phyloP scores from a whole-genome alignment of 2,113 vertebrate species.

The Proteles cristata region DNA sequence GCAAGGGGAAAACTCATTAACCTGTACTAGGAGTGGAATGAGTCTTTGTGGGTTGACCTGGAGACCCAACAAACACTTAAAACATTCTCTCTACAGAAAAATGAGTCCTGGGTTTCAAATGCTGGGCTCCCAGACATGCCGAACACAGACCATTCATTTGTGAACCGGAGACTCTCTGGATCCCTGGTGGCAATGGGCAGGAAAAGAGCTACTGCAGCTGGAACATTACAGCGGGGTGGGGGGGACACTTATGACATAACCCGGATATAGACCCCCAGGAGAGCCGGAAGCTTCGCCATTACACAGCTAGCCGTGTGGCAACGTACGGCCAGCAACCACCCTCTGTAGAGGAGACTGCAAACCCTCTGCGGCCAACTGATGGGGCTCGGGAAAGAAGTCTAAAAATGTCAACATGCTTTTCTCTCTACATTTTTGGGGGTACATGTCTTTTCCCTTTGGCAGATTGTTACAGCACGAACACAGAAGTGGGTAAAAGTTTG shows the following conservation, averaged over 20 bases:
- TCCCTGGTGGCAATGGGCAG: conserved; percentile 40
- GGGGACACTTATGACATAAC: conserved; percentile 10
- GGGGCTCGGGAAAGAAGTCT: background rate
- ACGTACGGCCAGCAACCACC: background rate
- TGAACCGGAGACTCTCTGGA: conserved; percentile 51
- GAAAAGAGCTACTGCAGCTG: conserved; percentile 36
- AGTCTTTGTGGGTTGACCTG: conserved; percentile 69
- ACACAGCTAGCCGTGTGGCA: background rate
- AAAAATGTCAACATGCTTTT: background rate
- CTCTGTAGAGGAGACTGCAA: accelerated
- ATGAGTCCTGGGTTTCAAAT: conserved; percentile 61
- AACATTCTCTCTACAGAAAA: conserved; percentile 51
- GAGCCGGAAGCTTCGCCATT: accelerated
- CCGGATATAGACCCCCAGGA: background rate
- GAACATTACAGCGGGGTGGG: background rate
- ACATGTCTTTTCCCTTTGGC: background rate
- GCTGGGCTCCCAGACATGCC: background rate
- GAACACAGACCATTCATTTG: conserved; percentile 8
- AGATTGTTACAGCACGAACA: background rate
- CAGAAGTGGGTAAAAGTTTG: background rate
- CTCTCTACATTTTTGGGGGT: background rate
- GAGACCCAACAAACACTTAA: conserved; percentile 55
- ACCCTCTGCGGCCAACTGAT: background rate
- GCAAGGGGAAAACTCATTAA: conserved; percentile 70
- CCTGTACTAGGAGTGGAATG: conserved; percentile 51